Evolutionary conservation across 2,797 vertebrate species (phyloP), one percentile per base, ranked within the genome.

Genomic region (Girardinus metallicus): DNA sequence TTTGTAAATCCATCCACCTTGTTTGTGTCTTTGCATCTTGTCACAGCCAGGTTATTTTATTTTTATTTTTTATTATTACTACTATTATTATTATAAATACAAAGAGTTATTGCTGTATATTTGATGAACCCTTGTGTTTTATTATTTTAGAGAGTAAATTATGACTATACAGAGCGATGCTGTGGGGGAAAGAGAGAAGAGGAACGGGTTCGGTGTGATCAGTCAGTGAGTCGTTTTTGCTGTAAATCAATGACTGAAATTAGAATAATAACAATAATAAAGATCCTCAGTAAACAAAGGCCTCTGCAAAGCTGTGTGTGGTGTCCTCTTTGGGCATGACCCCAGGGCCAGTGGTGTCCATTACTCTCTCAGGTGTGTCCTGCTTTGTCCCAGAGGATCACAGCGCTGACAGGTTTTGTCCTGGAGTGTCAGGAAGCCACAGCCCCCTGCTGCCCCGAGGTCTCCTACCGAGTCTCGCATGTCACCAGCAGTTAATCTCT

Each of bases 71-170:
- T 44, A 41, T 66, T 10, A 1, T 12, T 39, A 5, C 5, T 43
- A 86, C 5, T 43, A 86, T 82, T 74, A 16, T 47, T 26, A 81
- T 81, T 80, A 86, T 86, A 77, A 87, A 89, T 86, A 80, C 85
- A 89, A 80, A 88, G 57, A 53, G 68, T 78, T 85, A 83, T 77
- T 80, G 87, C 82, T 92, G 90, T 94, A 93, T 84, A 92, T 90
- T 89, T 86, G 81, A 89, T 81, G 78, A 86, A 84, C 87, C 49
- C 79, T 80, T 79, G 75, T 88, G 87, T 87, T 87, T 86, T 88
- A 68, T 89, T 89, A 86, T 91, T 89, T 91, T 90, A 83, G 86
- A 90, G 83, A 89, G 81, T 93, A 88, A 94, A 94, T 93, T 89
- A 90, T 93, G 86, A 87, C 75, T 92, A 89, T 94, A 93, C 84